phyloP scores from a whole-genome alignment of 2,797 vertebrate species.

The Sphaeramia orbicularis region DNA sequence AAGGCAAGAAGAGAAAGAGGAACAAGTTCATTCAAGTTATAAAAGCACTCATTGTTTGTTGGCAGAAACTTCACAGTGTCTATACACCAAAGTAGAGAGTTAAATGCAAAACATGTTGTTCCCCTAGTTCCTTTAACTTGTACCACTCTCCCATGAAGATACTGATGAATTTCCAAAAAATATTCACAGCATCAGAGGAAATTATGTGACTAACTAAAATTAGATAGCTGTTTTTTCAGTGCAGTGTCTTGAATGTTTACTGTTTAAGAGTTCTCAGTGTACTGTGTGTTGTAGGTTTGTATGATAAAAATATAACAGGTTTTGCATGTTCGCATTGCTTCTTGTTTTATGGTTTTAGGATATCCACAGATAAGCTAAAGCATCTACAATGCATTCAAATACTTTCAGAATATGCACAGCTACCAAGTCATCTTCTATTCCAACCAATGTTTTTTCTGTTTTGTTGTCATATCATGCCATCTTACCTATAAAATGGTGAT shows the following conservation, averaged over 20 bases:
- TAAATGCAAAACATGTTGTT: conserved; percentile 9
- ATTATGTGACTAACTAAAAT: conserved; percentile 3
- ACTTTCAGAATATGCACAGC: conserved; percentile 41
- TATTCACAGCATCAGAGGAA: conserved; percentile 15
- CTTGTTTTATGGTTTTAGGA: conserved; percentile 41
- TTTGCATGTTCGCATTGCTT: conserved; percentile 33
- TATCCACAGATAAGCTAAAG: conserved; percentile 72
- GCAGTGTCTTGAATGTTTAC: conserved; percentile 43
- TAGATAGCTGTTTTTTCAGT: conserved; percentile 26
- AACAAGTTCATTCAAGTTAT: conserved; percentile 67
- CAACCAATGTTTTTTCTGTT: conserved; percentile 20
- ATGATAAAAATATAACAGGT: conserved; percentile 10
- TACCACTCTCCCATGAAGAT: conserved; percentile 35
- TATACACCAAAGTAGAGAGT: conserved; percentile 44
- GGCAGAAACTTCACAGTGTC: conserved; percentile 83
- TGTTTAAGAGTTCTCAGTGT: conserved; percentile 62
- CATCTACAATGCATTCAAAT: conserved; percentile 31
- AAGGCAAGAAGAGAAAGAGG: conserved; percentile 73
- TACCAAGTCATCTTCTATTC: conserved; percentile 18
- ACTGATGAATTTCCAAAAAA: conserved; percentile 20
- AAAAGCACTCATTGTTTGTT: conserved; percentile 75
- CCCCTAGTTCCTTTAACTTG: conserved; percentile 6
- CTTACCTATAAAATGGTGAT: conserved; percentile 12
- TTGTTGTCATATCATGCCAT: conserved; percentile 21
- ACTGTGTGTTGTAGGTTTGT: conserved; percentile 18